Base-by-base conservation (phyloP, 2,888 invertebrate species). In the Phlogophora meticulosa region DNA sequence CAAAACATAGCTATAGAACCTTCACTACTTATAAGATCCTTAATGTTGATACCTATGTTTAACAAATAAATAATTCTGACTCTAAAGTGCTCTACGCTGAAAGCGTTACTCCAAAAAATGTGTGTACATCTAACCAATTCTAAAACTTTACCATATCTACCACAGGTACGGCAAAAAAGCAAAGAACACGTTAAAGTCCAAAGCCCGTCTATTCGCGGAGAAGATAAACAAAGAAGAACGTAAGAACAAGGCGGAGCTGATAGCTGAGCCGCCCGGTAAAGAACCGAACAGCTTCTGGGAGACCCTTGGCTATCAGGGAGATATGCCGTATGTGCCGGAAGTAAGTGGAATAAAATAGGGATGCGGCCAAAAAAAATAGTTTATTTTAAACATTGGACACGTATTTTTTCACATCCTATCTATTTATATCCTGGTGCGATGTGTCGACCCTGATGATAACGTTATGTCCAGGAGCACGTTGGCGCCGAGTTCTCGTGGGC, bases 151-250 rank as follows among this genome's bases (percentile, higher is more conserved):
- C 49, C n/a, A 13, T 58, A 32, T 7, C n/a, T 34, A 20, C n/a
- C n/a, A n/a, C 36, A 96, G 96, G 96, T 93, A 93, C 85, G 99
- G 99, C 34, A 97, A 97, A 81, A 97, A 97, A 86, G 97, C 98
- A 0, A 98, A 98, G 89, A 98, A 98, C 86, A 98, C 98, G 0
- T 93, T 98, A 0, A 98, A 98, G 88, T 98, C 98, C 0, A 99
- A 98, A 89, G 97, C 98, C 0, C 96, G 99, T 60, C 95, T 99
- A 15, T 97, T 99, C 96, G 98, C 99, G 3, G 99, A 99, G 91
- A 99, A 99, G 93, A 98, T 99, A 66, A 99, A 99, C 92, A 99
- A 99, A 93, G 98, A 99, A 88, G 99, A 99, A 92, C 96, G 99
- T 22, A 99, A 99, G 91, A 98, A 98, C 88, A 98, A 98, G 89